phyloP scores from a whole-genome alignment of 2,888 invertebrate genomes.

The Augochlorella aurata region DNA sequence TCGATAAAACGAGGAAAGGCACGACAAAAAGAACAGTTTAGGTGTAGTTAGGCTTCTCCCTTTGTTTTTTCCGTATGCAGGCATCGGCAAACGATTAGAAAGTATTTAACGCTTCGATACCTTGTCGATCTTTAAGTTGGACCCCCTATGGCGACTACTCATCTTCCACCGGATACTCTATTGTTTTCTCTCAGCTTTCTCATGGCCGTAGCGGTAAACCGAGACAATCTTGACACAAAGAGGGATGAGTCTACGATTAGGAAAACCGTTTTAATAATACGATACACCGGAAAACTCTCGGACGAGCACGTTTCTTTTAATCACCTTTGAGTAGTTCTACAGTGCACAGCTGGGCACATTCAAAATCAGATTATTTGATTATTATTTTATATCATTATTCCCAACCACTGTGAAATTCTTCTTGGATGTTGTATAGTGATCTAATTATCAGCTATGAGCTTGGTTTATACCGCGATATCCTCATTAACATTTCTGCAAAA shows the following conservation, averaged over 20 bases:
- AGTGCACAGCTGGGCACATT: background rate
- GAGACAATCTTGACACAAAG: conserved; percentile 14
- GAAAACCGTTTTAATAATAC: background rate
- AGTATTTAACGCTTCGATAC: conserved; percentile 65
- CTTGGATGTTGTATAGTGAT: too few species aligned
- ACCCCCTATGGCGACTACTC: conserved; percentile 57
- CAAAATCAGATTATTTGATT: too few species aligned
- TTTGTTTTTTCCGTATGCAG: conserved; percentile 4
- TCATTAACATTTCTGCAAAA: too few species aligned
- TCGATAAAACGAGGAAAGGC: conserved; percentile 41
- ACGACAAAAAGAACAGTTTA: conserved; percentile 57
- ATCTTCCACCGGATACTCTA: conserved; percentile 59
- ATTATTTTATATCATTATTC: too few species aligned
- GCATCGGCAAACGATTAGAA: conserved; percentile 62
- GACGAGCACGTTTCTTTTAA: background rate
- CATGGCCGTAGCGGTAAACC: conserved; percentile 28
- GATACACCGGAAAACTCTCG: background rate
- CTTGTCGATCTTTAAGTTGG: conserved; percentile 44
- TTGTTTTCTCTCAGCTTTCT: conserved; percentile 56
- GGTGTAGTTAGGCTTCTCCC: conserved; percentile 56
- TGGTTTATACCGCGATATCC: too few species aligned
- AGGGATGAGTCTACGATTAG: conserved; percentile 30
- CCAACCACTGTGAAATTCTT: too few species aligned
- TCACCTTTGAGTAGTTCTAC: background rate
- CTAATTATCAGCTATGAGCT: too few species aligned